phyloP scores from a whole-genome alignment of 2,113 vertebrate species.

The Erinaceus europaeus region DNA sequence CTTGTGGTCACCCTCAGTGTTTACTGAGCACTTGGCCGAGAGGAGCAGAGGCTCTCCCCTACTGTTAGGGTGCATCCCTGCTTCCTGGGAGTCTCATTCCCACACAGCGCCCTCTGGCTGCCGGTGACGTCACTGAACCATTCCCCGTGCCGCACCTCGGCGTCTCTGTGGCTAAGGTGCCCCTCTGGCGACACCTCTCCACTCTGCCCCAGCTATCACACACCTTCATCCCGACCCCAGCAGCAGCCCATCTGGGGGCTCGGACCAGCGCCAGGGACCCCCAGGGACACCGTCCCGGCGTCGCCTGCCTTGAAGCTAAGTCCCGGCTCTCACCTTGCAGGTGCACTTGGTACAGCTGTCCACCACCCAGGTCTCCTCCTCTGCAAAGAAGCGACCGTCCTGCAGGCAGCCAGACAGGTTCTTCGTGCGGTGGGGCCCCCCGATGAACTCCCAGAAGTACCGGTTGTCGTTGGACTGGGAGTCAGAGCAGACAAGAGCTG shows the following conservation, averaged over 20 bases:
- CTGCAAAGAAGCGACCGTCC: constrained; percentile 93
- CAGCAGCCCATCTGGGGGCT: too few species aligned
- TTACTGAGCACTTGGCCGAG: too few species aligned
- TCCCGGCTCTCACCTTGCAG: constrained; percentile 88
- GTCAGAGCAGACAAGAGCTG: background rate
- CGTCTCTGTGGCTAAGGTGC: background rate
- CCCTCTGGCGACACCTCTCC: too few species aligned
- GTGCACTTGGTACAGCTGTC: constrained; percentile 97
- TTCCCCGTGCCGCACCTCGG: too few species aligned
- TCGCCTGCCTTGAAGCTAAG: background rate
- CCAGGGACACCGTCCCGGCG: background rate
- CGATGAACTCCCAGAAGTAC: constrained; percentile 93
- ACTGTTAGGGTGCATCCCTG: too few species aligned
- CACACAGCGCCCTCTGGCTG: too few species aligned
- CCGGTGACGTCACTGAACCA: too few species aligned
- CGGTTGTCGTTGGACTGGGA: constrained; percentile 94
- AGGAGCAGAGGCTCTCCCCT: too few species aligned
- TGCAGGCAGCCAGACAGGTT: constrained; percentile 96
- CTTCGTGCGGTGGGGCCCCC: constrained; percentile 88
- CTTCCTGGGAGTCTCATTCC: too few species aligned
- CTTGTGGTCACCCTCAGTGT: too few species aligned
- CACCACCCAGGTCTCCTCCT: constrained; percentile 97
- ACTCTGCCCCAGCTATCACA: too few species aligned
- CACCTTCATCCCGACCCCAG: too few species aligned
- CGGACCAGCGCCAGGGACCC: background rate